Percentiles rank a stretch among this genome's conserved stretches.
Conservation (phyloP, 30 jellyfish, hydroid and myxozoan genomes). For the Hydractinia symbiolongicarpus region DNA sequence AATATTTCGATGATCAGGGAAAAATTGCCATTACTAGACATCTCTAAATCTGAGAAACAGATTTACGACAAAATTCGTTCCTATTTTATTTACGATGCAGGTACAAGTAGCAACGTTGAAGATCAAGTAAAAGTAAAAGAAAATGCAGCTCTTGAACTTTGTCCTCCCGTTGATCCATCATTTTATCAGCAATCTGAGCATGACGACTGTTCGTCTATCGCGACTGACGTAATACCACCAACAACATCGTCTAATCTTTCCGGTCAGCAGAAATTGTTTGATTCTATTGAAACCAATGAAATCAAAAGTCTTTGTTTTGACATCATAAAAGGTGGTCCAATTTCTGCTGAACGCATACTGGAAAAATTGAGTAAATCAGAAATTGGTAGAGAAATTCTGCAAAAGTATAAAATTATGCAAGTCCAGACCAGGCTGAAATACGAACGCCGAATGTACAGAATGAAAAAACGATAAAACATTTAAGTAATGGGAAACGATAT, state of each 20-base stretch:
- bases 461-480: too few relatives aligned
- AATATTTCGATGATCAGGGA: too few relatives aligned
- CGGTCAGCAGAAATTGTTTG: not conserved
- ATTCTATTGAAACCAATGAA: not conserved
- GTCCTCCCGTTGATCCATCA: not conserved
- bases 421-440: not conserved
- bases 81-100: not conserved
- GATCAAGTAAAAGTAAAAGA: not conserved
- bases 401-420: not conserved
- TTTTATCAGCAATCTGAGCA: not conserved
- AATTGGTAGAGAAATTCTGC: not conserved
- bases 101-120: not conserved
- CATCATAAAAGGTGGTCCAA: conserved; percentile 1
- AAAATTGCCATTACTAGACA: too few relatives aligned
- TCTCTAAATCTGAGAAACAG: conserved; percentile 6
- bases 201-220: not conserved
- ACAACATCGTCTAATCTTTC: not conserved
- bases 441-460: not conserved
- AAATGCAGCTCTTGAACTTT: not conserved
- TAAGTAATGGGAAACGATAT: too few relatives aligned
- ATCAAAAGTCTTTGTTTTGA: not conserved
- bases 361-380: not conserved
- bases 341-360: not conserved
- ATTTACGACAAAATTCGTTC: not conserved
- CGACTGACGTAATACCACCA: conserved; percentile 5